These are phyloP conservation scores for Scartelaos histophorus DNA, from an alignment of 2,113 vertebrate genomes.

Conservation along the genomic window DNA sequence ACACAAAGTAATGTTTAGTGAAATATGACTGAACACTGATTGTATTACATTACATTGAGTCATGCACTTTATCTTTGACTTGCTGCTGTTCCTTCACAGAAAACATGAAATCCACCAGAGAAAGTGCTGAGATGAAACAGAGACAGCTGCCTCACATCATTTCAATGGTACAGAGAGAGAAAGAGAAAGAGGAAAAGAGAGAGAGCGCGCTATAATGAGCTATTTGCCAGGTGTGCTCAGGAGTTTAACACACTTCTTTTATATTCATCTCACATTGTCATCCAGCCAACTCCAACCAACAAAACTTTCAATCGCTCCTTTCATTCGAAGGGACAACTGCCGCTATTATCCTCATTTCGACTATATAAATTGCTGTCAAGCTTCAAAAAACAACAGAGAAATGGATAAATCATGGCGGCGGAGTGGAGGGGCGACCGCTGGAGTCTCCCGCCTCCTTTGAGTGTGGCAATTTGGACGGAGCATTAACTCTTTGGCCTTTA, in stretches of 20 bases:
- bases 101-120: neutral
- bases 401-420: constrained; percentile 1
- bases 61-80: neutral
- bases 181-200: neutral
- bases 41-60: neutral
- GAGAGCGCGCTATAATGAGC: constrained; percentile 1
- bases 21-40: neutral
- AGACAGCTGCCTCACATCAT: constrained; percentile 6
- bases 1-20: neutral
- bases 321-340: constrained; percentile 5
- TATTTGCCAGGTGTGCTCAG: constrained; percentile 11
- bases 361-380: constrained; percentile 13
- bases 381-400: neutral
- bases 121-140: neutral
- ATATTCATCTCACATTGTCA: constrained; percentile 7
- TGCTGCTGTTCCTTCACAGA: neutral
- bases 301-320: constrained; percentile 11
- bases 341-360: constrained; percentile 9
- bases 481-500: constrained; percentile 6
- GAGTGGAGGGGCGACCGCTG: neutral
- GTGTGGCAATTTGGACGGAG: neutral
- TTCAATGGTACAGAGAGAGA: neutral
- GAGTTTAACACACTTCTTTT: constrained; percentile 1
- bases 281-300: constrained; percentile 9
- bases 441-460: neutral